phyloP scores from a whole-genome alignment of 2,888 invertebrate species.

The Glaucopsyche alexis region DNA sequence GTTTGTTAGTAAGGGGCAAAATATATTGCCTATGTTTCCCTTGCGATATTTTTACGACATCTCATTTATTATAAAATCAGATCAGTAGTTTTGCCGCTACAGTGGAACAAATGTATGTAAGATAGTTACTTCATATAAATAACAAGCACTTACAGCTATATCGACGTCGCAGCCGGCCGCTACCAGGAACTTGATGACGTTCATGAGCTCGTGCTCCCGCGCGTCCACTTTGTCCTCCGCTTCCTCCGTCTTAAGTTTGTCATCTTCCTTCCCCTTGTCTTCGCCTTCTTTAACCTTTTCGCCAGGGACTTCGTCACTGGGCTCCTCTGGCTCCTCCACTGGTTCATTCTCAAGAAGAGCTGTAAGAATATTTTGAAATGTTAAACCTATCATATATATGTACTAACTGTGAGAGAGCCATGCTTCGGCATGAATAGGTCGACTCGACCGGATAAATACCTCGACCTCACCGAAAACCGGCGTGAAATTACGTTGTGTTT shows the following conservation, averaged over 20 bases:
- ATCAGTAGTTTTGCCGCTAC: too few relatives aligned
- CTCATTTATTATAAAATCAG: too few relatives aligned
- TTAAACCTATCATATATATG: not conserved
- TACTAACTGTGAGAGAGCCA: too few relatives aligned
- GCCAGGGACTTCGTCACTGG: conserved; percentile 34
- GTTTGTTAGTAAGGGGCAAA: too few relatives aligned
- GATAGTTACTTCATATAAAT: not conserved
- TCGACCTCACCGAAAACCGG: too few relatives aligned
- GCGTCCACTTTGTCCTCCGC: conserved; percentile 41
- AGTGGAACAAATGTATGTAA: too few relatives aligned
- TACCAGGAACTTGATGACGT: conserved; percentile 83
- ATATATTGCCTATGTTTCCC: too few relatives aligned
- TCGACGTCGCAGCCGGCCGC: conserved; percentile 89
- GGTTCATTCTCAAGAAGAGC: conserved; percentile 55
- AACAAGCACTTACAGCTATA: conserved; percentile 78
- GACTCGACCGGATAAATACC: too few relatives aligned
- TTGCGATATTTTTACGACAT: too few relatives aligned
- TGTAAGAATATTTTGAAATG: conserved; percentile 43
- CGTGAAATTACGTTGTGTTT: too few relatives aligned
- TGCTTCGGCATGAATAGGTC: too few relatives aligned
- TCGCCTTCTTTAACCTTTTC: conserved; percentile 39
- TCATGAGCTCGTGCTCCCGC: conserved; percentile 58
- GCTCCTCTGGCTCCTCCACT: conserved; percentile 38
- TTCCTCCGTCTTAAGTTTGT: conserved; percentile 38
- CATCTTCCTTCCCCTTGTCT: conserved; percentile 35